Evolutionary conservation across 2,113 vertebrate genomes (phyloP).

Genomic region (Lophochroa leadbeateri): DNA sequence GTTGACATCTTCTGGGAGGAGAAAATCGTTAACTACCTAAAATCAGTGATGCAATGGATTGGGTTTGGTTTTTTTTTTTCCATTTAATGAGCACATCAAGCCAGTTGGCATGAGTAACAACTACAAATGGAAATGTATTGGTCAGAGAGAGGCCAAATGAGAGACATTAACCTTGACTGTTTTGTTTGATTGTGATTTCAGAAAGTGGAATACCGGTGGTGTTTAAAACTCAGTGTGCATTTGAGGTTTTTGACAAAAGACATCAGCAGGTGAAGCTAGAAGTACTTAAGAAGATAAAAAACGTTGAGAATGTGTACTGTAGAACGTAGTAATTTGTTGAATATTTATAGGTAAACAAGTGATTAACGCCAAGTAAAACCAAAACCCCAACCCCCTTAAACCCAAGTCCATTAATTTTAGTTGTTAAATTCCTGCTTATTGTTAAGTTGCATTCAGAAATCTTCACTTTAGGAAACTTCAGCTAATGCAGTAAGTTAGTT

Average conservation of each 20-base stretch:
- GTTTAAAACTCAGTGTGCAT: background rate
- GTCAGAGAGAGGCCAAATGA: background rate
- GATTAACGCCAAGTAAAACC: background rate
- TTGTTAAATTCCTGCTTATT: background rate
- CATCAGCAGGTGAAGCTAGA: background rate
- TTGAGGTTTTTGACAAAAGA: background rate
- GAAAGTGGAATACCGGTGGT: background rate
- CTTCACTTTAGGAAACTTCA: background rate
- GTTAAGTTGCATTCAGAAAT: background rate
- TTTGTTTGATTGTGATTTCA: background rate
- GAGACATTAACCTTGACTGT: background rate
- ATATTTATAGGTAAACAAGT: background rate
- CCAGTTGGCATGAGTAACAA: background rate
- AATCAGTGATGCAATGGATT: background rate
- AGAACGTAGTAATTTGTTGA: background rate
- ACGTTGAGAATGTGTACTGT: background rate
- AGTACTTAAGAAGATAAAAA: background rate
- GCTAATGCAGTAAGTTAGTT: background rate
- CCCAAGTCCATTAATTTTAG: background rate
- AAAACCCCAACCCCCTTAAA: background rate
- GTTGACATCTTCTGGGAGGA: background rate
- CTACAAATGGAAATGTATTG: background rate
- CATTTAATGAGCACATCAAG: background rate
- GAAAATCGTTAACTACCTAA: background rate
- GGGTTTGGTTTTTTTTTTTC: background rate